Conservation (phyloP, 1,140 invertebrate species). For the Atopsyche davidsoni region DNA sequence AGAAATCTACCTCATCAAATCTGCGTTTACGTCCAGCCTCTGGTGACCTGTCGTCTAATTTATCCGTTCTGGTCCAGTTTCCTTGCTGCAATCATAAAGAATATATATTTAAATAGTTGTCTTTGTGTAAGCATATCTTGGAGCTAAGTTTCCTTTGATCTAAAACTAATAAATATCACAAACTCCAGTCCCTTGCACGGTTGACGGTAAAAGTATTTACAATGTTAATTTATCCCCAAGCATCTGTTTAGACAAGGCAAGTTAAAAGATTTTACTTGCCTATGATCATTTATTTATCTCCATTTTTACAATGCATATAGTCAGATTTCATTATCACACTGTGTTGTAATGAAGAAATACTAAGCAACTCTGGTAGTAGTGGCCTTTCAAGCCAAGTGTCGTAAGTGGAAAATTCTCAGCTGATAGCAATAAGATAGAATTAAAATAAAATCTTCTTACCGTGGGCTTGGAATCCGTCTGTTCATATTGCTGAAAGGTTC, state of each 20-base stretch:
- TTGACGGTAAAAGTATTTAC: too few species aligned
- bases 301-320: neutral
- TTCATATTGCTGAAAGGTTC: constrained; percentile 14
- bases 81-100: constrained; percentile 14
- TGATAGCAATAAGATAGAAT: neutral
- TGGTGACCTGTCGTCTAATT: constrained; percentile 19
- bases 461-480: constrained; percentile 2
- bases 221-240: too few species aligned
- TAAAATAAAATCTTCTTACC: constrained; percentile 9
- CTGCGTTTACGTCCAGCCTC: constrained; percentile 23
- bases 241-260: constrained; percentile 1
- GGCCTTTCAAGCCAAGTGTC: neutral
- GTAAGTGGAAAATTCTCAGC: neutral
- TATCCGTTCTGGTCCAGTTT: constrained; percentile 20
- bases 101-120: neutral
- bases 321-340: neutral
- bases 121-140: neutral
- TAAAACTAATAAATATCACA: too few species aligned
- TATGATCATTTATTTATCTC: neutral
- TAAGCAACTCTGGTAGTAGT: neutral
- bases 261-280: constrained; percentile 4
- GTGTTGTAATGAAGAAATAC: neutral
- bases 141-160: neutral
- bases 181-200: too few species aligned
- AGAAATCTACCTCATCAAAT: constrained; percentile 18